Base-by-base conservation (phyloP, 2,797 vertebrate genomes). In the Myripristis jacobus region DNA sequence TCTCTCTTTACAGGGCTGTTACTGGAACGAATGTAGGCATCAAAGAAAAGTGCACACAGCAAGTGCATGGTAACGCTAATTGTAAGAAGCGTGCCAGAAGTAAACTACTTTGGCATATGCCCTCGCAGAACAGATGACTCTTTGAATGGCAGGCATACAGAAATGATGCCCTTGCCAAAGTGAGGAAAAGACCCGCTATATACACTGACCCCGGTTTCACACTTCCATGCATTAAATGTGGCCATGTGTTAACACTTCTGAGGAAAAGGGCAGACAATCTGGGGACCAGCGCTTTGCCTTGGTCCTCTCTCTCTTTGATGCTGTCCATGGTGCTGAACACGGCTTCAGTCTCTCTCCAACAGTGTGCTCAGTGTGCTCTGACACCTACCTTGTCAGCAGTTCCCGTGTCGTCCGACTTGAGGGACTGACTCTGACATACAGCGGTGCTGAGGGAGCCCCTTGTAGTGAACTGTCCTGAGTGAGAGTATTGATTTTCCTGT, bases 401-500 rank as follows among this genome's bases (percentile, higher is more conserved):
- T 91, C 87, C 87, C 81, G 67, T 84, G 73, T 62, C 73, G 65
- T 57, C 79, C 75, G 18, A 73, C 83, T 88, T 76, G 76, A 90
- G 88, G 85, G 84, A 89, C 85, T 84, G 83, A 75, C 81, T 82
- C 80, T 92, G 91, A 94, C 90, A 91, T 91, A 89, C 89, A 84
- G 87, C 55, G 62, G 79, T 70, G 80, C 86, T 87, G 81, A 87
- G 87, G 82, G 84, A 90, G 90, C 82, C 80, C 85, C 73, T 79
- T 88, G 83, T 88, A 89, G 89, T 89, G 88, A 91, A 89, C 87
- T 90, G 90, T 91, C 89, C 88, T 86, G 85, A 90, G 88, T 84
- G 78, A 77, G 88, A 81, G 78, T 91, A 94, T 94, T 87, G 91
- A 94, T 94, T 92, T 92, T 92, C 62, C 73, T 80, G 81, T 89